A percentile compares a stretch with the other conserved stretches of the same genome.
These are phyloP conservation scores for Melikaiella ostensackeni DNA, from an alignment of 2,888 invertebrate genomes.

Conservation along the genomic window DNA sequence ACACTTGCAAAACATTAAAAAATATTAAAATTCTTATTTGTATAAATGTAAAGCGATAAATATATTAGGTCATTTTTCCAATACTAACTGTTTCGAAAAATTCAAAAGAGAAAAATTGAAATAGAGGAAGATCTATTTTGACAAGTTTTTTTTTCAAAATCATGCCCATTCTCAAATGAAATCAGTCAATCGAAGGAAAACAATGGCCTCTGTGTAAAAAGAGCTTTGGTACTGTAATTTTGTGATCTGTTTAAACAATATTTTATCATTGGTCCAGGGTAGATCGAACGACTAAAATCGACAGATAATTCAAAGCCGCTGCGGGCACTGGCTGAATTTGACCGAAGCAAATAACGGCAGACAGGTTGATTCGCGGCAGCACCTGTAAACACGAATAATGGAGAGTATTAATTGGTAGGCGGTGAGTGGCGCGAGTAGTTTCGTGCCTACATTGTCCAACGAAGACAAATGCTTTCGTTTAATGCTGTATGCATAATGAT, in stretches of 20 bases:
- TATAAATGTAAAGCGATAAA: too few species aligned
- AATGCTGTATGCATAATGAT: slow-evolving; percentile 35
- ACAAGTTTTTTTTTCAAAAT: too few species aligned
- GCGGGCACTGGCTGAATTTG: slow-evolving; percentile 67
- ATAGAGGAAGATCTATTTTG: too few species aligned
- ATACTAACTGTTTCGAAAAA: too few species aligned
- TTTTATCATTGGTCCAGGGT: slow-evolving; percentile 6
- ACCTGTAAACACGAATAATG: slow-evolving; percentile 72
- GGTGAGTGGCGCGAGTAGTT: slow-evolving; percentile 41
- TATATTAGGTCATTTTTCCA: too few species aligned
- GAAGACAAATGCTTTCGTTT: slow-evolving; percentile 37
- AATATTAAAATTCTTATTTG: too few species aligned
- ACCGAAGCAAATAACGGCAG: slow-evolving; percentile 66
- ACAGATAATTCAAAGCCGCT: slow-evolving; percentile 71
- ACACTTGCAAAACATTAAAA: too few species aligned
- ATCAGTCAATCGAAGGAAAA: slow-evolving; percentile 1
- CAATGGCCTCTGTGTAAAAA: neutral
- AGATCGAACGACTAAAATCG: slow-evolving; percentile 62
- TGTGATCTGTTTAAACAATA: slow-evolving; percentile 21
- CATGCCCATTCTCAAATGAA: neutral
- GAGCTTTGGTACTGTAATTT: slow-evolving; percentile 2
- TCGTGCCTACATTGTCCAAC: slow-evolving; percentile 36
- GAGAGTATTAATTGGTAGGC: slow-evolving; percentile 70
- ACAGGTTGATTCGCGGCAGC: slow-evolving; percentile 68
- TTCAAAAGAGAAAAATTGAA: too few species aligned